phyloP scores from a whole-genome alignment of 2,888 invertebrate genomes.

The Hemithea aestivaria region DNA sequence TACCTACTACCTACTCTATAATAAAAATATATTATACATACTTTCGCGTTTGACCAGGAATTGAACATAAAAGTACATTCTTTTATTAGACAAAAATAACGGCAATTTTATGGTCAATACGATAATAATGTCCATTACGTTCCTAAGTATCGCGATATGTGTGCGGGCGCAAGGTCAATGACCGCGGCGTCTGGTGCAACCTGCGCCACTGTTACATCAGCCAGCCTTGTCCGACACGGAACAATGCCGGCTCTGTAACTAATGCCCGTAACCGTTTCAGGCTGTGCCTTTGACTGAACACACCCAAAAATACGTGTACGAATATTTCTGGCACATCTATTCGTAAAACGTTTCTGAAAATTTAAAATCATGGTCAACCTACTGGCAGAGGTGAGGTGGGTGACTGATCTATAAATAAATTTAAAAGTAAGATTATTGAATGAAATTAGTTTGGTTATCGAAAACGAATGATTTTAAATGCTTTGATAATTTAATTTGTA shows the following conservation, averaged over 20 bases:
- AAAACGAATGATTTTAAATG: too few relatives aligned
- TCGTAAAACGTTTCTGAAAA: too few relatives aligned
- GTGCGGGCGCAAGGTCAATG: slow-evolving; percentile 60
- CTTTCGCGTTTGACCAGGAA: too few relatives aligned
- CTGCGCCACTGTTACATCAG: slow-evolving; percentile 62
- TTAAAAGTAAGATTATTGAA: too few relatives aligned
- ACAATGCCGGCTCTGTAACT: slow-evolving; percentile 50
- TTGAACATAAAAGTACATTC: too few relatives aligned
- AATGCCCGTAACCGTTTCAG: slow-evolving; percentile 32
- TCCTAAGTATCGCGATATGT: slow-evolving; percentile 45
- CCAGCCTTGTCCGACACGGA: slow-evolving; percentile 68
- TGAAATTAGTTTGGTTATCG: too few relatives aligned
- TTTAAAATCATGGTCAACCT: slow-evolving; percentile 25
- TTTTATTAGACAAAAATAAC: too few relatives aligned
- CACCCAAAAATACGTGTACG: slow-evolving; percentile 1
- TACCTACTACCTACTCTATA: too few relatives aligned
- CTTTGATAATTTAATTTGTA: too few relatives aligned
- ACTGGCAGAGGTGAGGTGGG: too few relatives aligned
- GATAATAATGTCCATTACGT: slow-evolving; percentile 45
- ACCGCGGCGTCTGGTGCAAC: slow-evolving; percentile 64
- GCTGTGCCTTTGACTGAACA: slow-evolving; percentile 7
- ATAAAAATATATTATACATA: too few relatives aligned
- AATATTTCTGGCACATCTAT: background rate
- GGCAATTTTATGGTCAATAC: background rate
- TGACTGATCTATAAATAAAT: too few relatives aligned